Conservation (phyloP, 2,888 invertebrate genomes). For the Phyllotreta striolata region DNA sequence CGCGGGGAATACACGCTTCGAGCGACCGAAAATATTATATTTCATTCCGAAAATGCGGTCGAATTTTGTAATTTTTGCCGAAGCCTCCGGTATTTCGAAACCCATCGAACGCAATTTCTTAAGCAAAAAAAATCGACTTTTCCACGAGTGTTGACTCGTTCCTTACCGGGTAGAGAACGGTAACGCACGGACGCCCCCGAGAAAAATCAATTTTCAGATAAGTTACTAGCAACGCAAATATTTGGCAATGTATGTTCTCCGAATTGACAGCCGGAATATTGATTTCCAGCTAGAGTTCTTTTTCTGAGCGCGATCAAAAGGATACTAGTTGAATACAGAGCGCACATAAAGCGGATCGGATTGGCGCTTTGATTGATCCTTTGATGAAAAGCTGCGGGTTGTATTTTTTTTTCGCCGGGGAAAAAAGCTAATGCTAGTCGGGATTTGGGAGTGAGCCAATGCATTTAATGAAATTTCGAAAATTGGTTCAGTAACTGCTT, state of each 20-base stretch:
- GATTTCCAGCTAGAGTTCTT: slow-evolving; percentile 27
- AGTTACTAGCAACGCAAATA: slow-evolving; percentile 39
- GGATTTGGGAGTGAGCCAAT: no score
- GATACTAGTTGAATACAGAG: slow-evolving; percentile 28
- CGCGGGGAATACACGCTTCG: no score
- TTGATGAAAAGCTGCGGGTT: slow-evolving; percentile 3
- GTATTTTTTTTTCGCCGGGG: no score
- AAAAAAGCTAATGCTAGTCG: no score
- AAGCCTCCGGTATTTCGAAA: no score
- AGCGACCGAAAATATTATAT: no score
- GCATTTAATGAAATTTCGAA: no score
- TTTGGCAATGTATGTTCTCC: slow-evolving; percentile 37
- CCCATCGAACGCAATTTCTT: no score
- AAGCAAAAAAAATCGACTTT: background rate
- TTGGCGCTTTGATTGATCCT: slow-evolving; percentile 16
- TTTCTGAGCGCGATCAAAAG: slow-evolving; percentile 7
- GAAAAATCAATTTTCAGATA: slow-evolving; percentile 40
- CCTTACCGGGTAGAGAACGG: slow-evolving; percentile 13
- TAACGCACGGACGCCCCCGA: slow-evolving; percentile 34
- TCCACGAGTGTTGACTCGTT: background rate
- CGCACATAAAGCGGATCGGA: background rate
- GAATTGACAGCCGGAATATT: slow-evolving; percentile 36
- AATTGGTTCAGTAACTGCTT: no score
- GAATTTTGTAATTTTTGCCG: no score
- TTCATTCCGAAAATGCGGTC: no score